These are phyloP conservation scores for Troilus luridus DNA, from an alignment of 2,888 invertebrate species.

Conservation along the genomic window DNA sequence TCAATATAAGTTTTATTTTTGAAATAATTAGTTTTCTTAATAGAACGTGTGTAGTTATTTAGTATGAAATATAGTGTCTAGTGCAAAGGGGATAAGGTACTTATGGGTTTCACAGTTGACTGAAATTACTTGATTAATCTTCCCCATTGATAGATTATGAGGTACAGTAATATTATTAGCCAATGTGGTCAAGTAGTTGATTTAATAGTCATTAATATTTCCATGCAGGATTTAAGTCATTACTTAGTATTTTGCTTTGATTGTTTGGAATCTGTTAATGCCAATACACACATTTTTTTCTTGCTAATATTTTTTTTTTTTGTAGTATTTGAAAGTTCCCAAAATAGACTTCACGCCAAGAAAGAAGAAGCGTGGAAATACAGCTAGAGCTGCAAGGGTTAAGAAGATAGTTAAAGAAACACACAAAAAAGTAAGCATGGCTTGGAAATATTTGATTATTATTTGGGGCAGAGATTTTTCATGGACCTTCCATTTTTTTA, in stretches of 20 bases:
- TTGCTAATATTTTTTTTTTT: slow-evolving; percentile 66
- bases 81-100: too few species aligned
- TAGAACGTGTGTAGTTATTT: too few species aligned
- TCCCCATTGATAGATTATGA: too few species aligned
- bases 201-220: not conserved
- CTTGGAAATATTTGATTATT: not conserved
- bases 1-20: too few species aligned
- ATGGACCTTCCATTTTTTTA: too few species aligned
- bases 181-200: too few species aligned
- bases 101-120: too few species aligned
- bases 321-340: slow-evolving; percentile 83
- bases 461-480: too few species aligned
- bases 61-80: too few species aligned
- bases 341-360: slow-evolving; percentile 83
- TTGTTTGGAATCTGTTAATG: not conserved
- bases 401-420: slow-evolving; percentile 84
- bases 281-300: slow-evolving; percentile 60
- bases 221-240: not conserved
- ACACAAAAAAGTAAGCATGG: slow-evolving; percentile 74
- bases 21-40: too few species aligned
- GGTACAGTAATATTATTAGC: too few species aligned
- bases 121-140: too few species aligned
- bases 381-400: slow-evolving; percentile 79
- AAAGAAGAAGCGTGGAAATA: slow-evolving; percentile 82
- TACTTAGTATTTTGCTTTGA: slow-evolving; percentile 22